Evolutionary conservation across 1,140 invertebrate species (phyloP), one percentile per base, ranked within the genome.

Genomic region (Drosophila parabipectinata): DNA sequence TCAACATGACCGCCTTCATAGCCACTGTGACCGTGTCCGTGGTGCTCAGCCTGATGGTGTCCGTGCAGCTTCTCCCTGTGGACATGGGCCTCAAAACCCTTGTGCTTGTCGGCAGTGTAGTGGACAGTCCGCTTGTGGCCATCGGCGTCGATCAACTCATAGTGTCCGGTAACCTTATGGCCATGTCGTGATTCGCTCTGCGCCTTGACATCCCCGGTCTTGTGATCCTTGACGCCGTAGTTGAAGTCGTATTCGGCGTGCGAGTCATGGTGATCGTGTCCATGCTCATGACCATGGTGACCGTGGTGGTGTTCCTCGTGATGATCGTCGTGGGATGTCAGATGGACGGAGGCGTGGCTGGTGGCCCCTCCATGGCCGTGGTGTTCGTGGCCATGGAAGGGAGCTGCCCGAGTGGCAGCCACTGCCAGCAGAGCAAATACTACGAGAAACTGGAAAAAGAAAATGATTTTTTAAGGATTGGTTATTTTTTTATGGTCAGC

Each of bases 101-200:
- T 91, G 75, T 91, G 79, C 58, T 87, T 84, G 59, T 92, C 92
- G 37, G 92, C 91, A 1, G 87, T 91, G 47, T 93, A 93, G 56
- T 92, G 92, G 14, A 93, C 92, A 50, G 82, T 90, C 2, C 92
- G 75, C 67, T 91, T 90, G 67, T 91, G 90, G n/a, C 92, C 92
- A 72, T 92, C 92, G 50, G 92, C 89, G 60, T 92, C 92, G 57
- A 92, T 81, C 71, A 92, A 78, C 77, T 83, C 80, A 71, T 92
- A 92, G 54, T 90, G 77, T 75, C 92, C 92, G 69, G 91, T 76
- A 56, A 92, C 92, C 73, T 83, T 81, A 56, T 90, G 81, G 60
- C 90, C 90, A 21, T 91, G 79, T 48, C 85, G 67, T 12, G 61
- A 51, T 50, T 91, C 89, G 44, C 68, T 82, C 34, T 87, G 81